A percentile compares a stretch with the other conserved stretches of the same genome.
Evolutionary conservation across 2,797 vertebrate species (phyloP).

Genomic region (Thamnophis elegans): DNA sequence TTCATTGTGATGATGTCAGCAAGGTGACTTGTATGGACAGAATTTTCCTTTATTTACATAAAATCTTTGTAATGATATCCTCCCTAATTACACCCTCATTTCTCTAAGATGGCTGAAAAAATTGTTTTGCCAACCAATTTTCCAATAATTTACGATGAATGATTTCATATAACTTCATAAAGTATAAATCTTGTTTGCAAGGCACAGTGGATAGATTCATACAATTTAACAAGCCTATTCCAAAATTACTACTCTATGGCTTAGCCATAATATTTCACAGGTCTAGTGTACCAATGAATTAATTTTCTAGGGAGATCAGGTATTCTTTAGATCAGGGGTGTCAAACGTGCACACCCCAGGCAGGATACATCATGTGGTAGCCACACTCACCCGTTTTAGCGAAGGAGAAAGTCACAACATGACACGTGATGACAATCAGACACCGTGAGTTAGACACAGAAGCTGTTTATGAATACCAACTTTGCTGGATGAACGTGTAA

Average conservation of each 20-base stretch:
- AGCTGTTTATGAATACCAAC: background rate
- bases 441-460: background rate
- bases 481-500: background rate
- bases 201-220: background rate
- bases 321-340: background rate
- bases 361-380: no score
- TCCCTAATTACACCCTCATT: background rate
- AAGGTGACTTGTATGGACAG: background rate
- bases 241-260: background rate
- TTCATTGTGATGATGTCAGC: background rate
- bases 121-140: background rate
- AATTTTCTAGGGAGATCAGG: background rate
- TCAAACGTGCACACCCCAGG: no score
- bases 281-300: background rate
- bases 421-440: no score
- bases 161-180: background rate
- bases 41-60: slow-evolving; percentile 12
- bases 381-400: no score
- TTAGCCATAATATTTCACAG: background rate
- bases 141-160: background rate
- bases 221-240: background rate
- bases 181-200: background rate
- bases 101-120: background rate
- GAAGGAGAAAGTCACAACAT: no score
- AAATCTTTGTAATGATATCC: slow-evolving; percentile 12